Percentiles rank a stretch among this genome's conserved stretches.
phyloP scores from a whole-genome alignment of 2,113 vertebrate species.

The Danionella cerebrum region DNA sequence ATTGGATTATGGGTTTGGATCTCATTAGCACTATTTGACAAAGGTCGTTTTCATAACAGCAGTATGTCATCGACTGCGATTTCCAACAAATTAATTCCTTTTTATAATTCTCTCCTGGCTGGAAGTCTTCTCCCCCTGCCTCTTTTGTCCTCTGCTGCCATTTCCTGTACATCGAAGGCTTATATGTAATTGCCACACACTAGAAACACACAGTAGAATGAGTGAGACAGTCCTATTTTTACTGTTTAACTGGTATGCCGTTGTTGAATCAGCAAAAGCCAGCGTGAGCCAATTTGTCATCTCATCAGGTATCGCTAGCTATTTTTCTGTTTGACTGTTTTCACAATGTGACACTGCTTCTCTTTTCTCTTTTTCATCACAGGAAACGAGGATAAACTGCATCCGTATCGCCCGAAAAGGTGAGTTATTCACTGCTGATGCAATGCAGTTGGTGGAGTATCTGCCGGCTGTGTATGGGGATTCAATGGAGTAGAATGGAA shows the following conservation, averaged over 20 bases:
- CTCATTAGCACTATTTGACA: constrained; percentile 62
- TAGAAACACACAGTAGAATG: background rate
- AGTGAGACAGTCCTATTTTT: background rate
- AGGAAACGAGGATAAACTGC: constrained; percentile 93
- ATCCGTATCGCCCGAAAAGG: constrained; percentile 93
- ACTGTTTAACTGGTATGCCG: background rate
- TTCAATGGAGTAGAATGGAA: too few species aligned
- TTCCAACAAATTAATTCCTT: constrained; percentile 55
- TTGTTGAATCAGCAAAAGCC: constrained; percentile 2
- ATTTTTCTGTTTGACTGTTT: constrained; percentile 2
- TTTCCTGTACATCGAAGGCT: constrained; percentile 36
- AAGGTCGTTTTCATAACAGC: constrained; percentile 59
- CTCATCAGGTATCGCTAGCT: background rate
- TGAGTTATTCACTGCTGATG: constrained; percentile 52
- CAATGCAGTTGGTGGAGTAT: too few species aligned
- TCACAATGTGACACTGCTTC: constrained; percentile 25
- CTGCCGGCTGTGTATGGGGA: too few species aligned
- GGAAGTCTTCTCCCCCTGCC: constrained; percentile 19
- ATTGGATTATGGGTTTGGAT: constrained; percentile 58
- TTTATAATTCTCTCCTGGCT: constrained; percentile 49
- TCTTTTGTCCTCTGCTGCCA: constrained; percentile 39
- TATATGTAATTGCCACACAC: background rate
- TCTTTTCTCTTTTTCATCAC: constrained; percentile 46
- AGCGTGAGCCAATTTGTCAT: constrained; percentile 16
- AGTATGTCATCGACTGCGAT: constrained; percentile 57